Conservation (phyloP, 1,140 invertebrate genomes). For the Zaprionus tsacasi region DNA sequence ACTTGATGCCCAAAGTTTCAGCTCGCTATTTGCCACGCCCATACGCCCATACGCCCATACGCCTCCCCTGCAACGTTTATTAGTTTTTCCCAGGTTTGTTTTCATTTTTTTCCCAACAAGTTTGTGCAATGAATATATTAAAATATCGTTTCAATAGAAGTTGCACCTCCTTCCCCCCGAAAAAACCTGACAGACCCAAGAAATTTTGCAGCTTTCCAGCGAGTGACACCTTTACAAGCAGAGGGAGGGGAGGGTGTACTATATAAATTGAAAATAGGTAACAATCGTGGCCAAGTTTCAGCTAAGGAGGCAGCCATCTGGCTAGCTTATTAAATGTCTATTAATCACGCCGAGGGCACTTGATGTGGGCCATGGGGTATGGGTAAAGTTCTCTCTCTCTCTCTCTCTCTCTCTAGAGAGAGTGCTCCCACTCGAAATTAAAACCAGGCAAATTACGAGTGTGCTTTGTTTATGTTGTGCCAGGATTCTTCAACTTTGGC, state of each 20-base stretch:
- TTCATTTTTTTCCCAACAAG: slow-evolving; percentile 26
- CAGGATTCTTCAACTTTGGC: slow-evolving; percentile 10
- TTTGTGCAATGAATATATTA: slow-evolving; percentile 70
- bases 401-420: no score
- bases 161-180: no score
- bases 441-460: slow-evolving; percentile 49
- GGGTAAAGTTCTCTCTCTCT: no score
- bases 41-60: not conserved
- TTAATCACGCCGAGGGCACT: slow-evolving; percentile 51
- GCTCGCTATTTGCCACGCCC: slow-evolving; percentile 35
- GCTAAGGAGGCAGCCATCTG: not conserved
- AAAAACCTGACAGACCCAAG: slow-evolving; percentile 16
- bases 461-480: slow-evolving; percentile 55
- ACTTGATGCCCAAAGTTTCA: slow-evolving; percentile 76
- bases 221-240: not conserved
- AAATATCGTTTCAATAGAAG: slow-evolving; percentile 60
- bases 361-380: no score
- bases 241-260: no score
- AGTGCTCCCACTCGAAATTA: slow-evolving; percentile 43
- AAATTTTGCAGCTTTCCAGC: not conserved
- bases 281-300: not conserved
- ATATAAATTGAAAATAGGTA: not conserved
- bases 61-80: slow-evolving; percentile 25
- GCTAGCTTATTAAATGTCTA: slow-evolving; percentile 59
- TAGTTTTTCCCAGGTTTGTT: slow-evolving; percentile 34